Evolutionary conservation across 2,797 vertebrate genomes (phyloP).

Genomic region (Syngnathus acus): DNA sequence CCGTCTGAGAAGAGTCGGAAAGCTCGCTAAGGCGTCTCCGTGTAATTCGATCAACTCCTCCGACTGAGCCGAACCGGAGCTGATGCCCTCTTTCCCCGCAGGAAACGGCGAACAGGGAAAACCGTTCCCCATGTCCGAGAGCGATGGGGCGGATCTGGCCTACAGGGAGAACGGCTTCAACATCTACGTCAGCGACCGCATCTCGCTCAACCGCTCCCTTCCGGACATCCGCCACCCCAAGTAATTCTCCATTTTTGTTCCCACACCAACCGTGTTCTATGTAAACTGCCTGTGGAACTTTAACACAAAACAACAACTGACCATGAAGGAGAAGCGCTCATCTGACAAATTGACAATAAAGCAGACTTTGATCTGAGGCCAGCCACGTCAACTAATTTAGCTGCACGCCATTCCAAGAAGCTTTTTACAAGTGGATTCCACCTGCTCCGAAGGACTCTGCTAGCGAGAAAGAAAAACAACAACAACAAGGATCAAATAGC

Average conservation of each 20-base stretch:
- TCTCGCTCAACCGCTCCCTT: conserved; percentile 90
- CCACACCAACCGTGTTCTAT: no score
- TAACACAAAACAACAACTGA: no score
- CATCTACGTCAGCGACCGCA: conserved; percentile 93
- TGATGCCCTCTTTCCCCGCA: conserved; percentile 28
- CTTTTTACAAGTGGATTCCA: no score
- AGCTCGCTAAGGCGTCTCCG: conserved; percentile 24
- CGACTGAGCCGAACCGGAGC: conserved; percentile 13
- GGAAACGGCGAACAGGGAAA: conserved; percentile 92
- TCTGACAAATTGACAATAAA: no score
- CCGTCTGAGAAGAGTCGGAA: no score
- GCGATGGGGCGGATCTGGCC: conserved; percentile 85
- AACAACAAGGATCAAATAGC: no score
- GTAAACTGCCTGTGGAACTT: no score
- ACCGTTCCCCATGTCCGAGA: conserved; percentile 80
- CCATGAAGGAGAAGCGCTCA: background rate
- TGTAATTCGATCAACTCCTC: conserved; percentile 28
- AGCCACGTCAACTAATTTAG: no score
- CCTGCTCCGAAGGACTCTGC: no score
- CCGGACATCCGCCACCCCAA: conserved; percentile 91
- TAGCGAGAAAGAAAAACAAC: no score
- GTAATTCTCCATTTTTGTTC: conserved; percentile 64
- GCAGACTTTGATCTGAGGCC: no score
- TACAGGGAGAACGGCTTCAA: conserved; percentile 98
- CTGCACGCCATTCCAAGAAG: no score